phyloP scores from a whole-genome alignment of 2,113 vertebrate species.

The Xyliphius kryptos region DNA sequence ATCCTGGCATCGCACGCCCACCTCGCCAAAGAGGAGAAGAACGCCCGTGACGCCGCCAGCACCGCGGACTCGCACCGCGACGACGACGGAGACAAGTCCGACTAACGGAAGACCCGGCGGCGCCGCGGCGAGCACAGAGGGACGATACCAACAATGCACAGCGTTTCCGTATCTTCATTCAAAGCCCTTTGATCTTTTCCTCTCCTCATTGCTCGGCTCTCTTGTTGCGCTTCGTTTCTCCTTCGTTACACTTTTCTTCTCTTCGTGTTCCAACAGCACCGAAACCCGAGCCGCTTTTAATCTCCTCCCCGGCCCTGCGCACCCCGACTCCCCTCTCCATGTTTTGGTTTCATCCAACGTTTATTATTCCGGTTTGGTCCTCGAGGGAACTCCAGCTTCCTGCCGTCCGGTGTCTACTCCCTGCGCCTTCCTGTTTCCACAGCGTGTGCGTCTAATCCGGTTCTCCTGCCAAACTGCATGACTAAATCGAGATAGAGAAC shows the following conservation, averaged over 20 bases:
- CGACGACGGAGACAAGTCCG: conserved; percentile 79
- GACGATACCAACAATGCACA: conserved; percentile 18
- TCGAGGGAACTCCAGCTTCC: conserved; percentile 7
- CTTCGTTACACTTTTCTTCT: background rate
- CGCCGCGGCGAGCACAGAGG: conserved; percentile 14
- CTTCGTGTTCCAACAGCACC: too few species aligned
- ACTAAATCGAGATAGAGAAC: background rate
- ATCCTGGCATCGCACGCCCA: conserved; percentile 89
- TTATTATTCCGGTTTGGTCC: background rate
- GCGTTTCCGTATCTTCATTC: conserved; percentile 16
- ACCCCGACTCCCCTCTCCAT: background rate
- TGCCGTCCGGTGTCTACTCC: background rate
- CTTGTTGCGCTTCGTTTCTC: background rate
- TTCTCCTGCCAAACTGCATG: conserved; percentile 6
- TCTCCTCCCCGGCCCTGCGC: background rate
- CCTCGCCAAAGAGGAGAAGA: conserved; percentile 91
- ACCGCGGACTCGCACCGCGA: conserved; percentile 77
- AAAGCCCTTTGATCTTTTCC: background rate
- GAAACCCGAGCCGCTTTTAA: background rate
- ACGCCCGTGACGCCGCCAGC: conserved; percentile 64
- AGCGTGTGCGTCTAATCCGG: background rate
- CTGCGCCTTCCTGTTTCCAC: background rate
- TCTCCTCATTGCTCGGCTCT: background rate
- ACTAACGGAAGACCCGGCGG: too few species aligned
- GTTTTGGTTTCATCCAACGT: background rate